phyloP scores from a whole-genome alignment of 2,888 invertebrate species.

The Eutolmus rufibarbis region DNA sequence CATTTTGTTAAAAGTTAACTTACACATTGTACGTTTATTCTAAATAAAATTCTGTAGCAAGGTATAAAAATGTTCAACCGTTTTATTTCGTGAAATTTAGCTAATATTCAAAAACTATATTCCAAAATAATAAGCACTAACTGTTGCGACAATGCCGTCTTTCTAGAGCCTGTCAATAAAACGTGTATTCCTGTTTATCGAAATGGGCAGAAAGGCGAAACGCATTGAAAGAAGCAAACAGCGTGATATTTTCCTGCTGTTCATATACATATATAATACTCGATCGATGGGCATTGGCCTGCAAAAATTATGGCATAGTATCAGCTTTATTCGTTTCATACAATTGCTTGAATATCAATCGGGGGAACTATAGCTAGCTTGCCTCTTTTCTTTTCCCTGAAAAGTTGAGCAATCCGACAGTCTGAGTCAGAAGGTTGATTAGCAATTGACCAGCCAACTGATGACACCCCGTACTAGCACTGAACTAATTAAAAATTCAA shows the following conservation, averaged over 20 bases:
- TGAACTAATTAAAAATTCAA: constrained; percentile 38
- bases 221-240: not conserved
- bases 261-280: not conserved
- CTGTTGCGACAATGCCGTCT: not conserved
- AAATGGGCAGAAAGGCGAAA: not conserved
- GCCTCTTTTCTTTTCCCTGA: not conserved
- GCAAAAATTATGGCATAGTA: not conserved
- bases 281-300: not conserved
- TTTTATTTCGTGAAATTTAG: too few species aligned
- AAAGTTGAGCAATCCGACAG: not conserved
- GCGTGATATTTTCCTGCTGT: not conserved
- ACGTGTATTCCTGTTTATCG: not conserved
- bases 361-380: not conserved
- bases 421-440: not conserved
- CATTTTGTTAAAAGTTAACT: too few species aligned
- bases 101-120: too few species aligned
- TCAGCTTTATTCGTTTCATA: not conserved
- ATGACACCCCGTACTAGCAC: not conserved
- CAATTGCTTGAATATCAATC: not conserved
- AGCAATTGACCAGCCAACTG: constrained; percentile 21
- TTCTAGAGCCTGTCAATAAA: not conserved
- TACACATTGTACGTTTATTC: too few species aligned
- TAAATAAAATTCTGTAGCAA: not conserved
- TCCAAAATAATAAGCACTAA: too few species aligned
- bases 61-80: not conserved